Evolutionary conservation across 1,140 invertebrate genomes (phyloP), one percentile per base, ranked within the genome.

Genomic region (Drosophila kurseongensis): DNA sequence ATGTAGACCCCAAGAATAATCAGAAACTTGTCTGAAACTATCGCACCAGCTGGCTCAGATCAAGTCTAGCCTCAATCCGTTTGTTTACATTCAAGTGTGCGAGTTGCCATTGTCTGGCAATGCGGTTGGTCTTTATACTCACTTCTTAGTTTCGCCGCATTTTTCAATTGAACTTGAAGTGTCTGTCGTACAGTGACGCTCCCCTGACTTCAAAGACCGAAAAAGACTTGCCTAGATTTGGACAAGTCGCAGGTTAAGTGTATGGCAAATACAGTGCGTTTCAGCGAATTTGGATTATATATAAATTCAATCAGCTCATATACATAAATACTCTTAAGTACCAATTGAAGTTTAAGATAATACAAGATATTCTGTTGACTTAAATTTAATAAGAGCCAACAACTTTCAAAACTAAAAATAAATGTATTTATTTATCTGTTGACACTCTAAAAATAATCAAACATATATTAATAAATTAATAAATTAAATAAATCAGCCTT

Each of bases 131-230:
- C 80, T 76, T 51, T 68, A 61, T 36, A 55, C 65, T 66, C 78
- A 71, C 62, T 61, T 78, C 44, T 52, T 51, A 57, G 44, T 68
- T 55, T 40, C 71, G 75, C 66, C 82, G 83, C 75, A 52, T 67
- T 78, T 88, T 89, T 80, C 84, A 84, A 90, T 88, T 88, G 84
- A 88, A 88, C 84, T 84, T 88, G 80, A 89, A 80, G 84, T 89
- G 81, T 77, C 73, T 71, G 75, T 56, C 54, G 14, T 13, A 9
- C 51, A 57, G 23, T 71, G 51, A 71, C 66, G 52, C 65, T 71
- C 42, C 66, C 42, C 51, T 57, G 67, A 69, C 63, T 69, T 35
- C 65, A 69, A 36, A 69, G 50, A 55, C 67, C 67, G 55, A 71
- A 71, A 71, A 71, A 48, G 67, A 50, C 68, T 69, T 71, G 67